Evolutionary conservation across 2,113 vertebrate species (phyloP), one percentile per base, ranked within the genome.

Genomic region (Tauraco erythrolophus): DNA sequence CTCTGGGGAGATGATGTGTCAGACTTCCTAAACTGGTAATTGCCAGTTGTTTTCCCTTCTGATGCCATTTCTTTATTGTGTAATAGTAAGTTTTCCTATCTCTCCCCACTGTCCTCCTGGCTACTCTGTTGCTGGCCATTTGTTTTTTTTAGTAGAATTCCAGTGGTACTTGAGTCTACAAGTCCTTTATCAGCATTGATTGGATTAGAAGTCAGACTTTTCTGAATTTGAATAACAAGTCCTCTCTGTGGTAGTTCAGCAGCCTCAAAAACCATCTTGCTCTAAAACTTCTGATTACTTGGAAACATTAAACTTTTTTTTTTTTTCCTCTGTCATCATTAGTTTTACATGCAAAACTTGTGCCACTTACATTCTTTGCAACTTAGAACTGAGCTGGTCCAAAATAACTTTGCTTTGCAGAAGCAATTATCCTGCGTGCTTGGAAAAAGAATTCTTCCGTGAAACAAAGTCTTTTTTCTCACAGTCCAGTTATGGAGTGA

Each of bases 151-250:
- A 78, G 50, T 27, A 94, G 65, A 84, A 84, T 74, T 86, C 54
- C 56, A 88, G 80, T 92, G 76, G 76, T 74, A 70, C 51, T 92
- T 89, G 85, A 66, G 68, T 64, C 35, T 2, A 45, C 56, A 92
- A 48, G 30, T 95, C 48, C 19, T 91, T 94, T 84, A 86, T 94
- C 75, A 81, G 48, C 14, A 1, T 37, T 93, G 92, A 88, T 89
- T 96, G 92, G 81, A 93, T 93, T 96, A 84, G 65, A 92, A 89
- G 39, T 66, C 51, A 45, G 56, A 65, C 65, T 94, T 94, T 95
- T 92, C 60, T 88, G 78, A 69, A 64, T 33, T 64, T 94, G 89
- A 91, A 71, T 89, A 91, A 39, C 77, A 69, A 76, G 45, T 71
- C 50, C 33, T 82, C 16, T 87, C 69, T 60, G n/a, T 66, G 46